Conservation (phyloP, 2,888 invertebrate species). For the Hyposoter dolosus region DNA sequence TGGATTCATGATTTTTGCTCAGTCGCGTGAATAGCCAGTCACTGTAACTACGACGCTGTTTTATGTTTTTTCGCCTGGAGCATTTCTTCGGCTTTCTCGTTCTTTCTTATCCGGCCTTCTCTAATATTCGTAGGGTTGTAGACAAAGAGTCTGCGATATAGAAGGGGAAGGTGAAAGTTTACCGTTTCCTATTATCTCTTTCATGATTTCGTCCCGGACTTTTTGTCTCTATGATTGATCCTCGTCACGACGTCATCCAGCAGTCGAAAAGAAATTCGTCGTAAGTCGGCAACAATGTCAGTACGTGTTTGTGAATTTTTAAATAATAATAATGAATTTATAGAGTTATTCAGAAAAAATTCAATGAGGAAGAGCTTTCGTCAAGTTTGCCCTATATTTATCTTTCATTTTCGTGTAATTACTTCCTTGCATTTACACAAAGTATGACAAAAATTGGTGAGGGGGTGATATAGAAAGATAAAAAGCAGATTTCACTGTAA, state of each 20-base stretch:
- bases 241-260: constrained; percentile 61
- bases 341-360: no score
- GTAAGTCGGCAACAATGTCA: constrained; percentile 21
- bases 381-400: not conserved
- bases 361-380: not conserved
- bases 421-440: not conserved
- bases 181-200: constrained; percentile 21
- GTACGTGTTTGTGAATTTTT: not conserved
- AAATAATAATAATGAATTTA: not conserved
- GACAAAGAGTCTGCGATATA: not conserved
- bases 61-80: constrained; percentile 16
- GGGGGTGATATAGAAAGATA: not conserved
- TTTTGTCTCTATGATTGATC: constrained; percentile 44
- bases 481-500: not conserved
- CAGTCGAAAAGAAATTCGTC: constrained; percentile 30
- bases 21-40: not conserved
- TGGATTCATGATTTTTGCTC: not conserved
- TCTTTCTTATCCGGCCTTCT: constrained; percentile 30
- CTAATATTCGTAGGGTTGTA: constrained; percentile 38
- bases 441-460: not conserved
- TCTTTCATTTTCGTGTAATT: not conserved
- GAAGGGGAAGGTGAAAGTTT: constrained; percentile 60
- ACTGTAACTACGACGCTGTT: not conserved
- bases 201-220: constrained; percentile 8
- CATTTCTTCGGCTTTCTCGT: constrained; percentile 32